These are phyloP conservation scores for Xenopus tropicalis DNA, from an alignment of 2,113 vertebrate species.

Conservation along the genomic window DNA sequence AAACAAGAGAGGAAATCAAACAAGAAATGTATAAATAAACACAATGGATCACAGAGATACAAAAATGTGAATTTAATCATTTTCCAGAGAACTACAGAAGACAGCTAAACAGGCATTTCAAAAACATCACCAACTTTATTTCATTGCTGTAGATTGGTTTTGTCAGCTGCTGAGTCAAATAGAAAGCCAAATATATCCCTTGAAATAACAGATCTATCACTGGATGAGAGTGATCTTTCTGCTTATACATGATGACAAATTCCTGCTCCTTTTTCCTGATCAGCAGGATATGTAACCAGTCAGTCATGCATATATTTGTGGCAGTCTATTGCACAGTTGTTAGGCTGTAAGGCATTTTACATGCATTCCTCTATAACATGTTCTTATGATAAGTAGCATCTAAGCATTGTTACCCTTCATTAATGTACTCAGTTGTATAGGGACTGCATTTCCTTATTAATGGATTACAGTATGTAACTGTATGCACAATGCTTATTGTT, in stretches of 20 bases:
- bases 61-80: not conserved
- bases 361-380: no score
- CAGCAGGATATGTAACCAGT: constrained; percentile 61
- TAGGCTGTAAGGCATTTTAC: no score
- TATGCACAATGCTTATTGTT: no score
- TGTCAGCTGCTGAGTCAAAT: constrained; percentile 60
- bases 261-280: constrained; percentile 71
- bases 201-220: constrained; percentile 69
- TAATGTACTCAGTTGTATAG: no score
- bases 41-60: not conserved
- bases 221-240: constrained; percentile 69
- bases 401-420: no score
- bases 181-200: constrained; percentile 62
- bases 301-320: constrained; percentile 62
- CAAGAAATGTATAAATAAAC: not conserved
- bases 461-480: no score
- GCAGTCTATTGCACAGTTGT: constrained; percentile 57
- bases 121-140: constrained; percentile 49
- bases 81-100: not conserved
- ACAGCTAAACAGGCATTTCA: constrained; percentile 45
- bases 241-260: constrained; percentile 70
- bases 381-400: no score
- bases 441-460: no score
- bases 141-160: constrained; percentile 61
- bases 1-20: no score